These are phyloP conservation scores for Malurus elegans DNA, from an alignment of 2,113 vertebrate species.

Conservation along the genomic window DNA sequence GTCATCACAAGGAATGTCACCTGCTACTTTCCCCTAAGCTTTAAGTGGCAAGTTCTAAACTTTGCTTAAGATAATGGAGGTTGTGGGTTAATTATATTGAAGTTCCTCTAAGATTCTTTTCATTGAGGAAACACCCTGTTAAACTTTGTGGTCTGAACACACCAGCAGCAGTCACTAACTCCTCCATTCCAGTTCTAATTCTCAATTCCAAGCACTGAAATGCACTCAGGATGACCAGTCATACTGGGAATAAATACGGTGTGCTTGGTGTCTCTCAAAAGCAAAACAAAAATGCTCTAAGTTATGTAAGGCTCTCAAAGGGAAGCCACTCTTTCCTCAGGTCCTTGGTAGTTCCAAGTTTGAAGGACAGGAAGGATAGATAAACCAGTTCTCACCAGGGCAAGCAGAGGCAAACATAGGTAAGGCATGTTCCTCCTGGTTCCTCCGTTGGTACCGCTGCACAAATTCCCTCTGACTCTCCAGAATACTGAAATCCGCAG, in stretches of 20 bases:
- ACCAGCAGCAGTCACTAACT: neutral
- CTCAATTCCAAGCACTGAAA: neutral
- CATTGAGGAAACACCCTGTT: neutral
- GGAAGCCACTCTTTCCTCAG: neutral
- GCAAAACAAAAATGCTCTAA: neutral
- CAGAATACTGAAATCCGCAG: constrained; percentile 91
- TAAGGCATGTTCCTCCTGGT: constrained; percentile 82
- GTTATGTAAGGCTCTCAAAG: neutral
- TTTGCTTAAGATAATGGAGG: neutral
- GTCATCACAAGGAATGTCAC: neutral
- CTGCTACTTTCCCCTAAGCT: neutral
- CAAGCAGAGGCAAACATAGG: constrained; percentile 98
- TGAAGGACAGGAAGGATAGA: neutral
- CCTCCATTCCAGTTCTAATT: neutral
- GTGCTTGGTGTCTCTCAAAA: neutral
- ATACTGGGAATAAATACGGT: neutral
- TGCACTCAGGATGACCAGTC: neutral
- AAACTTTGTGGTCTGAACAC: neutral
- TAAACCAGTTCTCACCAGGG: constrained; percentile 79
- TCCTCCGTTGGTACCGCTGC: constrained; percentile 83
- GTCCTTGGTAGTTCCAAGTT: neutral
- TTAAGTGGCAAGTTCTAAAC: neutral
- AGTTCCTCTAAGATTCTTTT: neutral
- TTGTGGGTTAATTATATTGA: neutral
- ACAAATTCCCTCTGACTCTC: constrained; percentile 94